phyloP scores from a whole-genome alignment of 1,140 invertebrate species.

The Hyphantria cunea region DNA sequence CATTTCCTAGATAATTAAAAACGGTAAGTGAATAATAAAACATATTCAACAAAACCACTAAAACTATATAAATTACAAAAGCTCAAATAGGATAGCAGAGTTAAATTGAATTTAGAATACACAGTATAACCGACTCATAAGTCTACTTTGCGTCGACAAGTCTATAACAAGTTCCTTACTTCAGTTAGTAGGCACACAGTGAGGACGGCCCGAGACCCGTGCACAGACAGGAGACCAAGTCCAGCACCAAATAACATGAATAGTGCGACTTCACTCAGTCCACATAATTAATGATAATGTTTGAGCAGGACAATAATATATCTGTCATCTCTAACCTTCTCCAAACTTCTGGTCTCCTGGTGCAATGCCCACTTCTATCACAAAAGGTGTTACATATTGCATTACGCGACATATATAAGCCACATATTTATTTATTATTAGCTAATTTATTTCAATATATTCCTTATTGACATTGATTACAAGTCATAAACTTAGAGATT shows the following conservation, averaged over 20 bases:
- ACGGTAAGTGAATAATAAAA: too few relatives aligned
- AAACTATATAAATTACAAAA: too few relatives aligned
- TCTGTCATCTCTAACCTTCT: slow-evolving; percentile 6
- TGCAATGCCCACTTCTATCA: slow-evolving; percentile 52
- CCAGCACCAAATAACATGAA: slow-evolving; percentile 14
- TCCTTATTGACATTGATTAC: slow-evolving; percentile 40
- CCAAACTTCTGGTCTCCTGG: slow-evolving; percentile 45
- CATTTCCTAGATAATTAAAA: too few relatives aligned
- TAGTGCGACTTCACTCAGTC: slow-evolving; percentile 13
- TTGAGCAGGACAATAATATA: slow-evolving; percentile 27
- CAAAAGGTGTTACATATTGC: slow-evolving; percentile 49
- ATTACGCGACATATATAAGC: slow-evolving; percentile 56
- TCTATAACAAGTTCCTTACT: slow-evolving; percentile 35
- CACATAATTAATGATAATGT: slow-evolving; percentile 13
- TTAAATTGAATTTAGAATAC: too few relatives aligned
- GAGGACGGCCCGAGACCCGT: slow-evolving; percentile 55
- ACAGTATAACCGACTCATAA: slow-evolving; percentile 11
- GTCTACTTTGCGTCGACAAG: slow-evolving; percentile 24
- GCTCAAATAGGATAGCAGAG: too few relatives aligned
- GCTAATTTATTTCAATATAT: slow-evolving; percentile 37
- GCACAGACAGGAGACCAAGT: slow-evolving; percentile 42
- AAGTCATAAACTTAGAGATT: too few relatives aligned
- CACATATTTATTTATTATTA: slow-evolving; percentile 48
- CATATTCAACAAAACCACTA: too few relatives aligned
- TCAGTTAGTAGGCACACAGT: slow-evolving; percentile 53